Conservation (phyloP, 1,140 invertebrate species). For the Yoshiicerus persimilis region DNA sequence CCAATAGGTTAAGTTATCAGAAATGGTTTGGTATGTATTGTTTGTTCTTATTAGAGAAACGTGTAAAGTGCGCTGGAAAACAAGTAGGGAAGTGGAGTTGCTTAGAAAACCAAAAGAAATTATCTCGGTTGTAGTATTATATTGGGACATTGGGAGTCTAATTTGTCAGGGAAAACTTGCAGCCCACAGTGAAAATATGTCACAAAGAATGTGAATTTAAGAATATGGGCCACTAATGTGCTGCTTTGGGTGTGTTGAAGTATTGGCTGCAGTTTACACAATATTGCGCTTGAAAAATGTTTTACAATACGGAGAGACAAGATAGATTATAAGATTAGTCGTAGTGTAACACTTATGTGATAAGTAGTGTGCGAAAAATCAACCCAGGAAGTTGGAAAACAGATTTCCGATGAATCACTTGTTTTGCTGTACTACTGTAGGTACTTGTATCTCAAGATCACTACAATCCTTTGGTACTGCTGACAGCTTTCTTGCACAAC, state of each 20-base stretch:
- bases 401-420: not conserved
- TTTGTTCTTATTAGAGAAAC: too few species aligned
- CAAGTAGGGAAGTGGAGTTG: too few species aligned
- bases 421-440: too few species aligned
- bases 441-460: too few species aligned
- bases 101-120: too few species aligned
- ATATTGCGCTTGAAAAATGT: not conserved
- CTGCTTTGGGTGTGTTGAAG: not conserved
- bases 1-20: too few species aligned
- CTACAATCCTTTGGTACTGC: not conserved
- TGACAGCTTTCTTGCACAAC: not conserved
- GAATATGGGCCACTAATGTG: not conserved
- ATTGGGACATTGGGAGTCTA: not conserved
- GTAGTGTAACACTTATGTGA: not conserved
- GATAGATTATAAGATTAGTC: not conserved
- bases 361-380: not conserved
- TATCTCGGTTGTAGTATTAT: not conserved
- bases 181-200: not conserved
- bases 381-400: not conserved
- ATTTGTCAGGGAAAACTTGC: not conserved
- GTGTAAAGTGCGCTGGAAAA: too few species aligned
- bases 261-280: not conserved
- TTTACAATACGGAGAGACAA: not conserved
- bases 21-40: too few species aligned
- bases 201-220: too few species aligned